These are phyloP conservation scores for Cygnus olor DNA, from an alignment of 2,797 vertebrate species.

Conservation along the genomic window DNA sequence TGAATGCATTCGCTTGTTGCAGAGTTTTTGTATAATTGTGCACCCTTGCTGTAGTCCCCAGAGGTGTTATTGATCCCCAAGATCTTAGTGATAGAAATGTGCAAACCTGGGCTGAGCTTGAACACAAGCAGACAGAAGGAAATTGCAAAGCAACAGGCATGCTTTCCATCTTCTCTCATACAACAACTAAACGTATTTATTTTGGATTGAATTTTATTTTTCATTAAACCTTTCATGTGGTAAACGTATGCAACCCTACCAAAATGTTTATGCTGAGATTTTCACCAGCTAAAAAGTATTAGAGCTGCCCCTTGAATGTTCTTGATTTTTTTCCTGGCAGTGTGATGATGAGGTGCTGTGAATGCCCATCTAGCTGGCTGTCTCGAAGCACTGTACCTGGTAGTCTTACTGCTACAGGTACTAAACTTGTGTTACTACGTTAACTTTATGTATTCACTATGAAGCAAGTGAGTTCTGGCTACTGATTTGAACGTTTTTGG, in stretches of 20 bases:
- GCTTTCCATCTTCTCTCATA: neutral
- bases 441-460: neutral
- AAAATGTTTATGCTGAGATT: neutral
- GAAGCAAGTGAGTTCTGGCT: neutral
- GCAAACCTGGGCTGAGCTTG: neutral
- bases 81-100: neutral
- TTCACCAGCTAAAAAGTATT: neutral
- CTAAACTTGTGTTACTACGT: neutral
- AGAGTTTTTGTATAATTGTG: neutral
- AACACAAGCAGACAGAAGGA: neutral
- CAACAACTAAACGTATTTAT: neutral
- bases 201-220: neutral
- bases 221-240: neutral
- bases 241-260: neutral
- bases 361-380: neutral
- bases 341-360: neutral
- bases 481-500: neutral
- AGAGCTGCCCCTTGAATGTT: neutral
- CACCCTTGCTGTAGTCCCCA: neutral
- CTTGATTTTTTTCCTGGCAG: neutral
- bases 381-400: neutral
- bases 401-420: neutral
- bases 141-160: neutral
- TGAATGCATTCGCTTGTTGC: neutral
- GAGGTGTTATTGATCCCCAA: neutral